Percentiles rank a stretch among this genome's conserved stretches.
These are phyloP conservation scores for Notarius quadriscutis DNA, from an alignment of 2,113 vertebrate genomes.

Conservation along the genomic window DNA sequence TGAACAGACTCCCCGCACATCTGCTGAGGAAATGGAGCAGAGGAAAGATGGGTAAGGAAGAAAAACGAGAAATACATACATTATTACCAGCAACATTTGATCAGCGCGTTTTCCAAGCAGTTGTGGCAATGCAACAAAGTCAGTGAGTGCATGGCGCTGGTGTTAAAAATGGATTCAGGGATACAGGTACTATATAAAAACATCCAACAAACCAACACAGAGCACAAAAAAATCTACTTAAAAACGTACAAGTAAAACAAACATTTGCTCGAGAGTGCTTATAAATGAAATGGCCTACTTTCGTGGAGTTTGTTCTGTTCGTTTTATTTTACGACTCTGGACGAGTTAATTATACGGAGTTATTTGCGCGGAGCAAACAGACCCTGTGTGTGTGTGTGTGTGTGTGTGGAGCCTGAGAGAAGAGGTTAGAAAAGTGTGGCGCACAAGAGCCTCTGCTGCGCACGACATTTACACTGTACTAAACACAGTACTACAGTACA, in stretches of 20 bases:
- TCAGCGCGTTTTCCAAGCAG: constrained; percentile 39
- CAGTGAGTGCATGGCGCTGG: background rate
- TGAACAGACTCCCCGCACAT: constrained; percentile 53
- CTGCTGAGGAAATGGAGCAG: constrained; percentile 50
- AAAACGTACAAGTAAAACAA: constrained; percentile 23
- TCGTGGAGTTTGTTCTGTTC: constrained; percentile 30
- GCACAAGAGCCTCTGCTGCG: background rate
- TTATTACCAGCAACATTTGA: constrained; percentile 49
- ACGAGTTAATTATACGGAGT: constrained; percentile 22
- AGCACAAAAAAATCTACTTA: constrained; percentile 16
- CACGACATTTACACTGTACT: background rate
- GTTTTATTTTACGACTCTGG: constrained; percentile 37
- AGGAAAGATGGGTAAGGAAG: constrained; percentile 21
- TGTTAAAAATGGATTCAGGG: constrained; percentile 40
- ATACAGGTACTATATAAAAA: constrained; percentile 6
- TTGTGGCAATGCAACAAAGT: constrained; percentile 36
- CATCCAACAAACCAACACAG: background rate
- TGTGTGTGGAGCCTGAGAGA: constrained; percentile 30
- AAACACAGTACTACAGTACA: background rate
- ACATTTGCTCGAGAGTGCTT: constrained; percentile 16
- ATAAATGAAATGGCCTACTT: constrained; percentile 27
- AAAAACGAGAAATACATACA: background rate
- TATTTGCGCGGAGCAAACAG: constrained; percentile 40
- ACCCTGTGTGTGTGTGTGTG: constrained; percentile 33
- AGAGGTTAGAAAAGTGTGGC: constrained; percentile 13